A percentile compares a stretch with the other conserved stretches of the same genome.
These are phyloP conservation scores for Aromia moschata DNA, from an alignment of 2,888 invertebrate genomes.

Conservation along the genomic window DNA sequence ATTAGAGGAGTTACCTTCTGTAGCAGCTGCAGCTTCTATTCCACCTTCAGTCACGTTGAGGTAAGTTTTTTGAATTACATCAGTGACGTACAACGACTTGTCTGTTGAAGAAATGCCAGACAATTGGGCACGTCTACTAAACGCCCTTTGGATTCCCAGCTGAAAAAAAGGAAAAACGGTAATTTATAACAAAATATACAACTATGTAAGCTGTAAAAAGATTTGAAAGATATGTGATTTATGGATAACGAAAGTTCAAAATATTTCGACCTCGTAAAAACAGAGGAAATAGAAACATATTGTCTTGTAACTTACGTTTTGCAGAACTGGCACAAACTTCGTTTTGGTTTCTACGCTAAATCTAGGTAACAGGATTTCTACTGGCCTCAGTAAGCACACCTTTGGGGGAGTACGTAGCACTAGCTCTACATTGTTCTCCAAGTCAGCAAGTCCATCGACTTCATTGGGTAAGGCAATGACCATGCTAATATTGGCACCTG, in stretches of 20 bases:
- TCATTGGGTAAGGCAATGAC: slow-evolving; percentile 47
- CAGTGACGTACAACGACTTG: not conserved
- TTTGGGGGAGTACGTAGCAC: slow-evolving; percentile 30
- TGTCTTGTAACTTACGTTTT: not conserved
- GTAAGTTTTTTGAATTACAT: not conserved
- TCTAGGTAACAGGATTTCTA: not conserved
- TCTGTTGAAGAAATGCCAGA: not conserved
- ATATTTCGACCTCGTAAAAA: too few species aligned
- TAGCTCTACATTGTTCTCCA: slow-evolving; percentile 37
- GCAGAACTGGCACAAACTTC: not conserved
- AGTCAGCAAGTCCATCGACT: slow-evolving; percentile 40
- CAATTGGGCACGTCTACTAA: not conserved
- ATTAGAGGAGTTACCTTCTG: not conserved
- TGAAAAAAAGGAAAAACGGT: not conserved
- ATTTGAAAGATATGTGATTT: too few species aligned
- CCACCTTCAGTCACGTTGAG: not conserved
- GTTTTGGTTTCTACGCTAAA: not conserved
- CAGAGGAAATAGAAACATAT: too few species aligned
- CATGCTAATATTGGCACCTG: slow-evolving; percentile 30
- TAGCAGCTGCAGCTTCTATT: not conserved
- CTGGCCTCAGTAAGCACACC: not conserved
- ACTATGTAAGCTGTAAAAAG: too few species aligned
- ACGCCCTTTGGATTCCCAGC: not conserved
- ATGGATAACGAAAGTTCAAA: too few species aligned
- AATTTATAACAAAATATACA: too few species aligned